Conservation (phyloP, 2,888 invertebrate genomes). For the Falcaria lacertinaria region DNA sequence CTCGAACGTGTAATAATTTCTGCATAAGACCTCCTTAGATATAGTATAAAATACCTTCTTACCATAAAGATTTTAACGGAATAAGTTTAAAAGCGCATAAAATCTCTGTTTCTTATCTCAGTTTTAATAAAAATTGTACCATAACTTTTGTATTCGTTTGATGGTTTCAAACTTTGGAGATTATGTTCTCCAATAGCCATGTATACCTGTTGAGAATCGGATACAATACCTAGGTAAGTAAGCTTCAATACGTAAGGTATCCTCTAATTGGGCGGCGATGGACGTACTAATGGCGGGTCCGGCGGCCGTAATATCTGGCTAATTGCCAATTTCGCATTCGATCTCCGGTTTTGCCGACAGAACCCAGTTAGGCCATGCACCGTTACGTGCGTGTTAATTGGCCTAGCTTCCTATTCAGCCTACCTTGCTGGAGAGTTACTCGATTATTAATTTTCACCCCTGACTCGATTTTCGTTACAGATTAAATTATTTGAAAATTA, state of each 20-base stretch:
- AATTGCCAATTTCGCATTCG: constrained; percentile 70
- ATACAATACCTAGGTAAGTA: constrained; percentile 3
- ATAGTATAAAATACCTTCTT: neutral
- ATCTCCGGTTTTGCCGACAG: constrained; percentile 56
- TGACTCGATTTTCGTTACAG: neutral
- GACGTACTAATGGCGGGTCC: constrained; percentile 29
- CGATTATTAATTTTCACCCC: no score
- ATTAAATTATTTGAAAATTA: no score
- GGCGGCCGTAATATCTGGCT: constrained; percentile 53
- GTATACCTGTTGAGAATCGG: constrained; percentile 30
- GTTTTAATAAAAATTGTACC: no score
- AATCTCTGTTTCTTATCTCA: no score
- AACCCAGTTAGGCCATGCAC: constrained; percentile 32
- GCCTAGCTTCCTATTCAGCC: constrained; percentile 25
- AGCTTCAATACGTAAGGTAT: constrained; percentile 17
- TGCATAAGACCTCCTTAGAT: neutral
- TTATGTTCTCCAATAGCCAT: no score
- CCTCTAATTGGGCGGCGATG: constrained; percentile 24
- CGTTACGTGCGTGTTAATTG: constrained; percentile 44
- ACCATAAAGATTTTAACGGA: neutral
- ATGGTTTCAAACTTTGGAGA: no score
- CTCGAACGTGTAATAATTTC: neutral
- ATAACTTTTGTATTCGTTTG: no score
- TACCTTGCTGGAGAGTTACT: neutral
- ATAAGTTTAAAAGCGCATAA: no score